phyloP scores from a whole-genome alignment of 1,140 invertebrate genomes.

The Philopotamus ludificatus region DNA sequence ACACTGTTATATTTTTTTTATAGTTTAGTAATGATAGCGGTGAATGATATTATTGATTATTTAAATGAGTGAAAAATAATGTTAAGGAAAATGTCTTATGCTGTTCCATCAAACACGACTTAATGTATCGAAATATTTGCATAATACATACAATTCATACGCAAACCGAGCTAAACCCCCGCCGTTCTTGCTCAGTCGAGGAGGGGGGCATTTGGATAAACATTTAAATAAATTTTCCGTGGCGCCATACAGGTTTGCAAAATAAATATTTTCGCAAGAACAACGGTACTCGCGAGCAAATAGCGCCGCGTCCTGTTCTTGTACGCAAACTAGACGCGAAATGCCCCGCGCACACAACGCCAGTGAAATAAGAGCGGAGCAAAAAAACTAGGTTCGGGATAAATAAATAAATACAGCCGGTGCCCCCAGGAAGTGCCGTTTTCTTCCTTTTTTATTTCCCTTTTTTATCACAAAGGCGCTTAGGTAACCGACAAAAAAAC shows the following conservation, averaged over 20 bases:
- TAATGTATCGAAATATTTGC: too few relatives aligned
- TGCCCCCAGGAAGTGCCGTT: conserved; percentile 38
- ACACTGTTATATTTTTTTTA: too few relatives aligned
- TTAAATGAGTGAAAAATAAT: too few relatives aligned
- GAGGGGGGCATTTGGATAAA: not conserved
- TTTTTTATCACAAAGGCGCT: conserved; percentile 34
- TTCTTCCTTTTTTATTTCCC: conserved; percentile 35
- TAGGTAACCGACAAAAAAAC: conserved; percentile 33
- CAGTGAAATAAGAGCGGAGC: conserved; percentile 2
- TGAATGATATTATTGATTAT: too few relatives aligned
- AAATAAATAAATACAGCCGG: conserved; percentile 41
- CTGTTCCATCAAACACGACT: too few relatives aligned
- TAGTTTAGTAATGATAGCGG: too few relatives aligned
- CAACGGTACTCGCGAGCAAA: conserved; percentile 2
- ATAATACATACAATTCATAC: too few relatives aligned
- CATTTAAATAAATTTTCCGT: not conserved
- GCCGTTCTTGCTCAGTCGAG: too few relatives aligned
- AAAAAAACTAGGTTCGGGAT: conserved; percentile 30
- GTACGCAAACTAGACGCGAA: conserved; percentile 4
- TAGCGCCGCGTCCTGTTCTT: not conserved
- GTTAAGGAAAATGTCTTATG: too few relatives aligned
- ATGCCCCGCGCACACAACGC: not conserved
- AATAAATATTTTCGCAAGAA: not conserved
- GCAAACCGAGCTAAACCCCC: too few relatives aligned
- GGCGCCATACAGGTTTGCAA: not conserved